Base-by-base conservation (phyloP, 2,113 vertebrate species). In the Malurus alboscapulatus region DNA sequence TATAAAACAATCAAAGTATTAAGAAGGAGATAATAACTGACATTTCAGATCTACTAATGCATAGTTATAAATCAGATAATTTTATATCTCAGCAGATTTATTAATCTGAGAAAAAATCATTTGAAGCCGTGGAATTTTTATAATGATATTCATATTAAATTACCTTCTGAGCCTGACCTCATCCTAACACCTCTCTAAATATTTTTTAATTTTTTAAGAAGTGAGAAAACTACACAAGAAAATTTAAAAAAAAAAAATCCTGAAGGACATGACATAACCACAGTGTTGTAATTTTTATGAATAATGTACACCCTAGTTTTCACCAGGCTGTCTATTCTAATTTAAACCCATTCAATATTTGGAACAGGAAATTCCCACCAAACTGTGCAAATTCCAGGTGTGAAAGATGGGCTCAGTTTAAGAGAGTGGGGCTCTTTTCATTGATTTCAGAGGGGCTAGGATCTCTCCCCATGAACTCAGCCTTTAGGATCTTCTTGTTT, bases 61-160 rank as follows among this genome's bases (percentile, higher is more conserved):
- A 85, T 73, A 79, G 88, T 75, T 96, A 95, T 97, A 97, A 96
- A 96, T 96, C 93, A 96, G 78, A 95, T 93, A 90, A 94, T 93
- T 97, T 97, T 93, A 96, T 91, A 87, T 88, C 59, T 93, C 84
- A 92, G 65, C 17, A 94, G 90, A 92, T 95, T 90, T 94, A 96
- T 96, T 97, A 96, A 95, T 97, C 80, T 95, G 47, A 88, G 96
- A 96, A 96, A 94, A 95, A 90, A 7, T 87, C 3, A 93, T 94
- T 86, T 90, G 62, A 96, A 96, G 61, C 57, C 84, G 34, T 87
- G 36, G 36, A 27, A 91, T 94, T 96, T 97, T 97, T 96, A 94
- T 97, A 96, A 95, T 91, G 55, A 93, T 91, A 96, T 94, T 97
- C 65, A 96, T 84, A 94, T 84, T 93, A 97, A 93, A 90, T 93